These are phyloP conservation scores for Odontamblyopus rebecca DNA, from an alignment of 2,797 vertebrate species.

Conservation along the genomic window DNA sequence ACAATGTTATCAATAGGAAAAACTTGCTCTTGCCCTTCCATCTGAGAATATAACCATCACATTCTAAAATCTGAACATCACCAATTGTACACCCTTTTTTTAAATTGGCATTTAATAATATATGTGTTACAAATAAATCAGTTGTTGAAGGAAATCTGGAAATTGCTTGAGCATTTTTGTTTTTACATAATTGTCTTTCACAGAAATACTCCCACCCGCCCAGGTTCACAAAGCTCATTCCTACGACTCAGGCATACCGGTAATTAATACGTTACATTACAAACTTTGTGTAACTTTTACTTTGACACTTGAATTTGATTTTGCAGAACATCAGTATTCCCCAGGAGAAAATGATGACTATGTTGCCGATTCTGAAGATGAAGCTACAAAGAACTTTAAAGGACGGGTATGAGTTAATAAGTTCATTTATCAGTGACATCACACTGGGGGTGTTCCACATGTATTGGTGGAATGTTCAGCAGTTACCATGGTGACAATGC, in stretches of 20 bases:
- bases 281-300: neutral
- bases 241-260: slow-evolving; percentile 53
- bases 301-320: slow-evolving; percentile 11
- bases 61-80: too few relatives aligned
- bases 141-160: neutral
- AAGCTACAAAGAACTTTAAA: slow-evolving; percentile 75
- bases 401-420: slow-evolving; percentile 59
- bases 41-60: too few relatives aligned
- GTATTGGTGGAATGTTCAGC: too few relatives aligned
- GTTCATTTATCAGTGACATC: neutral
- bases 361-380: slow-evolving; percentile 80
- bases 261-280: slow-evolving; percentile 33
- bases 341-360: slow-evolving; percentile 61
- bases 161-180: neutral
- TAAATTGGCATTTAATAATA: too few relatives aligned
- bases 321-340: slow-evolving; percentile 17
- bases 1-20: too few relatives aligned
- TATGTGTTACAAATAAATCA: neutral
- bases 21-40: too few relatives aligned
- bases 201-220: slow-evolving; percentile 59
- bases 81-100: too few relatives aligned
- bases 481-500: too few relatives aligned
- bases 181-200: slow-evolving; percentile 29
- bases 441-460: too few relatives aligned
- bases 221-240: slow-evolving; percentile 19